These are phyloP conservation scores for Cassiopea andromeda DNA, from an alignment of 30 jellyfish, hydroid and myxozoan species.

Conservation along the genomic window DNA sequence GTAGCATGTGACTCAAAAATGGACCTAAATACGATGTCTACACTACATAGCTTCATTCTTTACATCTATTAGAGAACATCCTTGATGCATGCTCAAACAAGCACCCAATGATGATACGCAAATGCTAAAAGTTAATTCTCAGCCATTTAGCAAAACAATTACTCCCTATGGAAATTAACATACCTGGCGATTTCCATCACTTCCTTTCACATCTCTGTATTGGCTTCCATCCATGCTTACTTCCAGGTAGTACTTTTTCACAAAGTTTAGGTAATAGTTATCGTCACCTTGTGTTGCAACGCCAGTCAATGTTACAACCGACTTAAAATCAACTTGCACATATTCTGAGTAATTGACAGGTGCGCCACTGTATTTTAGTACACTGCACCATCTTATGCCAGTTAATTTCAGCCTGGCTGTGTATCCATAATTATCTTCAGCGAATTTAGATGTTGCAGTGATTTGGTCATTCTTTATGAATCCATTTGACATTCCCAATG, in stretches of 20 bases:
- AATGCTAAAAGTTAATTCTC: background rate
- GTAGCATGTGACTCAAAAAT: too few relatives aligned
- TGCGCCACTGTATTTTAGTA: background rate
- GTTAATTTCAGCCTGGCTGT: conserved; percentile 44
- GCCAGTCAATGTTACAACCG: conserved; percentile 54
- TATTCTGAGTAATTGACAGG: conserved; percentile 38
- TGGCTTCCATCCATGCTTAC: conserved; percentile 46
- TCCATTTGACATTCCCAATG: conserved; percentile 69
- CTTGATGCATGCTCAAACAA: too few relatives aligned
- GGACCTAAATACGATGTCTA: too few relatives aligned
- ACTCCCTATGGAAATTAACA: background rate
- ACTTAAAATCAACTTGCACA: conserved; percentile 62
- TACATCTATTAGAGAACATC: too few relatives aligned
- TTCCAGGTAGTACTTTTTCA: conserved; percentile 23
- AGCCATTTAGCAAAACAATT: background rate
- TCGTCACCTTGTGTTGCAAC: conserved; percentile 83
- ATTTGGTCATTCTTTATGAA: conserved; percentile 38
- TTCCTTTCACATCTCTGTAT: background rate
- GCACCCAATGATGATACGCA: background rate
- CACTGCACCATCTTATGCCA: conserved; percentile 65
- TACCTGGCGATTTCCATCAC: conserved; percentile 18
- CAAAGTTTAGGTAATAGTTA: conserved; percentile 4
- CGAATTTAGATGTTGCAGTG: conserved; percentile 34
- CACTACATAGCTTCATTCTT: too few relatives aligned
- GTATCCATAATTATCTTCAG: background rate